Conservation (phyloP, 2,797 vertebrate species). For the Sebastes melanostomus region DNA sequence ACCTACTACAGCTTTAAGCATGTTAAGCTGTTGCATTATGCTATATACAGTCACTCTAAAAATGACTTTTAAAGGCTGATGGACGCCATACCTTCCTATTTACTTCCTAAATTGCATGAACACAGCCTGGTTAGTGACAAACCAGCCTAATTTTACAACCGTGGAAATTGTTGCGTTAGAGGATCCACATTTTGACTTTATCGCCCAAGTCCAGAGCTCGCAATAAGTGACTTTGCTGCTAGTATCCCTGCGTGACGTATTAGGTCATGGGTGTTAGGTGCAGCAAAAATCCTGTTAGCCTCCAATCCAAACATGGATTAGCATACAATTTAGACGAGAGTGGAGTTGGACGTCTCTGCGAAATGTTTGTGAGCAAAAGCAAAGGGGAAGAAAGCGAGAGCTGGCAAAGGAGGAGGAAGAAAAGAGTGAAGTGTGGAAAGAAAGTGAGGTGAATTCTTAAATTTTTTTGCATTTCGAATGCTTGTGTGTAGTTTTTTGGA, state of each 20-base stretch:
- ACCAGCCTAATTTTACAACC: conserved; percentile 48
- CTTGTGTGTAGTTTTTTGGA: conserved; percentile 11
- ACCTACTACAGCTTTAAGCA: background rate
- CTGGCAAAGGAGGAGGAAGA: background rate
- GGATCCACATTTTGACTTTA: conserved; percentile 62
- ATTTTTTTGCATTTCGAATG: background rate
- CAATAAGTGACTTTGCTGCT: conserved; percentile 59
- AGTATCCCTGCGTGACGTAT: conserved; percentile 57
- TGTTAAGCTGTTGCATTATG: background rate
- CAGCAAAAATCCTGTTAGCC: conserved; percentile 71
- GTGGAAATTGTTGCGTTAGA: conserved; percentile 51
- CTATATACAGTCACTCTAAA: background rate
- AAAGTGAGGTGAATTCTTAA: conserved; percentile 16
- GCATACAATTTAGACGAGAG: conserved; percentile 60
- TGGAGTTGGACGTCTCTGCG: conserved; percentile 39
- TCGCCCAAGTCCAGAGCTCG: conserved; percentile 62
- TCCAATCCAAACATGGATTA: conserved; percentile 76
- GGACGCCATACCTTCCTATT: conserved; percentile 12
- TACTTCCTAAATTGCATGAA: conserved; percentile 12
- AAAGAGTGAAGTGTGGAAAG: background rate
- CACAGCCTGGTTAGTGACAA: conserved; percentile 25
- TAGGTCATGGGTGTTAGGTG: conserved; percentile 68
- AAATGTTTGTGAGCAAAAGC: conserved; percentile 33
- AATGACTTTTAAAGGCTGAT: conserved; percentile 5
- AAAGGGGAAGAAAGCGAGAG: conserved; percentile 7